phyloP scores from a whole-genome alignment of 2,888 invertebrate genomes.

The Cremastobaeus sp. region DNA sequence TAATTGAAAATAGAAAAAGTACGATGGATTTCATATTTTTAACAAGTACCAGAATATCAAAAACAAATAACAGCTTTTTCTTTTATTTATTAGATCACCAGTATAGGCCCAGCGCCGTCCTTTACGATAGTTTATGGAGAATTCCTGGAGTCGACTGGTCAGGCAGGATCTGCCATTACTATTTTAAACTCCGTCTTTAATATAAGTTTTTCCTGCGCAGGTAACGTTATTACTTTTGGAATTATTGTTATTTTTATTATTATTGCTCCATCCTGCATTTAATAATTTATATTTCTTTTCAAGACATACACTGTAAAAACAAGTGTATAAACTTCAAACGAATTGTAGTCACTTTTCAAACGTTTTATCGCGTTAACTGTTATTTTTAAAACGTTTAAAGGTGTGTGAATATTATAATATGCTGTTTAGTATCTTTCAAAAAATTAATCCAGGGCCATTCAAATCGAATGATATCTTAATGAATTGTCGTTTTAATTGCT shows the following conservation, averaged over 20 bases:
- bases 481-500: no score
- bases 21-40: no score
- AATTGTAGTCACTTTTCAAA: no score
- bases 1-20: no score
- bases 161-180: conserved; percentile 85
- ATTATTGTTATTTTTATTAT: not conserved
- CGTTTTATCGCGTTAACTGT: no score
- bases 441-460: no score
- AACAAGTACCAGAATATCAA: no score
- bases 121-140: conserved; percentile 86
- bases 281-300: not conserved
- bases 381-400: no score
- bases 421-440: no score
- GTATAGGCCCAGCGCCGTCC: conserved; percentile 84
- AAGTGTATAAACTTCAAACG: no score
- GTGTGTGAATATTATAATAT: no score
- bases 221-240: conserved; percentile 73
- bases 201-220: conserved; percentile 82
- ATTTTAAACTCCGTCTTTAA: conserved; percentile 85
- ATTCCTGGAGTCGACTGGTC: conserved; percentile 83
- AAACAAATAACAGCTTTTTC: not conserved
- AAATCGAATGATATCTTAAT: no score
- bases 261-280: not conserved
- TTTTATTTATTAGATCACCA: conserved; percentile 80
- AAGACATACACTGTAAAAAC: not conserved